Base-by-base conservation (phyloP, 2,113 vertebrate genomes). In the Ibidorhyncha struthersii region DNA sequence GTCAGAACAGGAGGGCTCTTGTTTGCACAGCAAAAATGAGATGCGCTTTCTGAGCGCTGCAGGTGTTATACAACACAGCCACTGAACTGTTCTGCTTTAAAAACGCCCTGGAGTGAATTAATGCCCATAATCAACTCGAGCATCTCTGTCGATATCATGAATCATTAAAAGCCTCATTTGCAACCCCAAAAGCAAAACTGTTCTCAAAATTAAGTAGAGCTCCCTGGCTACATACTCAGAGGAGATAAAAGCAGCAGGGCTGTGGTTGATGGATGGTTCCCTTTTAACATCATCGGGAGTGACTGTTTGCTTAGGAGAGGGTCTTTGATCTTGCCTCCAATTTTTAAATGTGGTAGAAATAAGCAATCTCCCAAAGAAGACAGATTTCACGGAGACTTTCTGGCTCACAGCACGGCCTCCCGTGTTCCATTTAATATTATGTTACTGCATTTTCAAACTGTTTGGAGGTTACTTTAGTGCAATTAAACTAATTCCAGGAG, bases 141-240 rank as follows among this genome's bases (percentile, higher is more conserved):
- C 76, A 67, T 71, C 83, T 89, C 94, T 49, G 56, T 41, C 29
- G 16, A n/a, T 69, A 93, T n/a, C 89, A 79, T 81, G 77, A 91
- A 92, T 95, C 93, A 92, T 93, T 94, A 92, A 96, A 94, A 95
- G 78, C 38, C 73, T 94, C 91, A 82, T 89, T 89, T 95, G 49
- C 89, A 96, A 83, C 36, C 92, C 86, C 77, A 84, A 93, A 94
- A 86, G 86, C 82, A 86, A 96, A 95, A 82, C 83, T 67, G 63
- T 78, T 93, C 90, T 95, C 61, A 69, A 92, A 93, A 96, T 96
- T 87, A 93, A 96, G 86, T 59, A 43, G 89, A 82, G 77, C 65
- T 97, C 87, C 74, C 95, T 52, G 72, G 94, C 76, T 74, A 65
- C 73, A 10, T 14, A 14, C 86, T 91, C 71, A 82, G 90, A 95